These are phyloP conservation scores for Neopipo cinnamomea DNA, from an alignment of 2,113 vertebrate genomes.

Conservation along the genomic window DNA sequence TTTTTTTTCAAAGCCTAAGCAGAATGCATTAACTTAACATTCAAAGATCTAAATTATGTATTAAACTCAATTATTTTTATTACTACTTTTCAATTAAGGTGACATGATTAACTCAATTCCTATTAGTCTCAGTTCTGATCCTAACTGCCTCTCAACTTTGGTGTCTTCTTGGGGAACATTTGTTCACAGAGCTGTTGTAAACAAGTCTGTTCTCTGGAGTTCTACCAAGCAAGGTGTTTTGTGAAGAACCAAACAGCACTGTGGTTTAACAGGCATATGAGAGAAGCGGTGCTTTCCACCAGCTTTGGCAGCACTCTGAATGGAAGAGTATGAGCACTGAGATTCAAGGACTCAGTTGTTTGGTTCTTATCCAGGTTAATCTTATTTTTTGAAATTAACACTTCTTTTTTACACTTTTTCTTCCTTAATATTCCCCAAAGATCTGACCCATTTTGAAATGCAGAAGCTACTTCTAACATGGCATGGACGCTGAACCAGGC, in stretches of 20 bases:
- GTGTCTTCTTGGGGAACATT: neutral
- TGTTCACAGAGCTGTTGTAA: neutral
- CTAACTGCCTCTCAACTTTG: neutral
- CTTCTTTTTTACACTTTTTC: neutral
- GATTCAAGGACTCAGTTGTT: neutral
- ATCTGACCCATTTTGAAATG: neutral
- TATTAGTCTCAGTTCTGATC: neutral
- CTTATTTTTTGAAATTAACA: neutral
- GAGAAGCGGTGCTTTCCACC: neutral
- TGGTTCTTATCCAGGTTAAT: neutral
- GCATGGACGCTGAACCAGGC: neutral
- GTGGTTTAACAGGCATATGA: neutral
- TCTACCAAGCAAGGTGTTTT: neutral
- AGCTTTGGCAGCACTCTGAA: neutral
- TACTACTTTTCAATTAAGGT: slow-evolving; percentile 73
- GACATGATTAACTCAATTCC: slow-evolving; percentile 60
- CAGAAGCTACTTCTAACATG: neutral
- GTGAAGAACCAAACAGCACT: neutral
- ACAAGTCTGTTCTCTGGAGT: neutral
- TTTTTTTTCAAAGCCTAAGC: slow-evolving; percentile 66
- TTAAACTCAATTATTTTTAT: slow-evolving; percentile 82
- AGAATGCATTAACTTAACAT: slow-evolving; percentile 60
- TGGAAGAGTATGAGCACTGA: neutral
- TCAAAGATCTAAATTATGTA: slow-evolving; percentile 73
- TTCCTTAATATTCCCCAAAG: neutral